Evolutionary conservation across 1,140 invertebrate genomes (phyloP), one percentile per base, ranked within the genome.

Genomic region (Drosophila leontia): DNA sequence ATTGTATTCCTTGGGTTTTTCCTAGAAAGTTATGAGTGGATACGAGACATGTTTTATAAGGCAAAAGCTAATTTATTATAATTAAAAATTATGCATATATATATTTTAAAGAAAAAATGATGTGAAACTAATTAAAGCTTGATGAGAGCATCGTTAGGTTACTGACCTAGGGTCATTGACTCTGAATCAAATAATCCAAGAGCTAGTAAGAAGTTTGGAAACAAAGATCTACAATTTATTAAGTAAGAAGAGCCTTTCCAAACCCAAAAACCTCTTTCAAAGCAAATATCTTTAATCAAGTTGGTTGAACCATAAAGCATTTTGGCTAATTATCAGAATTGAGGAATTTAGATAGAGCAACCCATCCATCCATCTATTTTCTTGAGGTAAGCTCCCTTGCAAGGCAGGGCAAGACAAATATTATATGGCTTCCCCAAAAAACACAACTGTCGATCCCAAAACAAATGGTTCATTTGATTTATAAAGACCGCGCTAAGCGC

Each of bases 401-500:
- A 67, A 65, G 45, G 39, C 58, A n/a, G 47, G 15, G 26, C 48
- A 23, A 37, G 51, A 15, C 34, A 47, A 68, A 76, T 77, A 69
- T 47, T 80, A 65, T 56, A 64, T 42, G 34, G 50, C 29, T 53
- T 23, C 41, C 48, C 34, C 51, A 8, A 37, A 57, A 45, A 44
- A 51, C 48, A 39, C 39, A 45, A 48, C 41, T 67, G 37, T 65
- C 75, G 60, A 70, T 64, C 48, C 63, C 44, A 70, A 71, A 85
- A 76, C 56, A 79, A 78, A 84, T 74, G 72, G 44, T 29, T 56
- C 55, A 61, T 75, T 68, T 80, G 70, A 87, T 85, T 86, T 86
- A 86, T 82, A 86, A 79, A 77, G 82, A 55, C 76, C 55, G 19
- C 56, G 51, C 29, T 67, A 85, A 85, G 82, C 82, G 78, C 75